These are phyloP conservation scores for Lasioglossum calceatum DNA, from an alignment of 2,888 invertebrate genomes.

Conservation along the genomic window DNA sequence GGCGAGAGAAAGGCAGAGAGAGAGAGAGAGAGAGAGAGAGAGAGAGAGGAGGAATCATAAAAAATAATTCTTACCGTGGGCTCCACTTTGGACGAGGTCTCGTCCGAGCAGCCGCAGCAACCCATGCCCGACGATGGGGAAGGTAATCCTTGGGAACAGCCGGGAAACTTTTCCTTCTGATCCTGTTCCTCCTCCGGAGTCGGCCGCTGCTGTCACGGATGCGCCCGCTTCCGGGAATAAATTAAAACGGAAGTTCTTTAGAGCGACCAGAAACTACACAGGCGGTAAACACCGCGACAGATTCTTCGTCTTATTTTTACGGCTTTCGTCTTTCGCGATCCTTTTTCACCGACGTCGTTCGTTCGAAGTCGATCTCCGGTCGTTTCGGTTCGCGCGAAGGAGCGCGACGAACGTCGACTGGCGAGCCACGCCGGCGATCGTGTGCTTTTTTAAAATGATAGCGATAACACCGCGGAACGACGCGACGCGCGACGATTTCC, in stretches of 20 bases:
- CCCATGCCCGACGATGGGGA: conserved; percentile 71
- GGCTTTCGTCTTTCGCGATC: background rate
- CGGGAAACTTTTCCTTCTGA: conserved; percentile 44
- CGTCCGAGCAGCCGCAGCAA: conserved; percentile 79
- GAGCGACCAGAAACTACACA: conserved; percentile 22
- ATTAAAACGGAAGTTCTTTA: conserved; percentile 51
- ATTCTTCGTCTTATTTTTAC: background rate
- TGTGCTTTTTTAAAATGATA: background rate
- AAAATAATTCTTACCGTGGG: conserved; percentile 74
- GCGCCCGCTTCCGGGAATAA: conserved; percentile 60
- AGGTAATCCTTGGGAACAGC: conserved; percentile 42
- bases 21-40: background rate
- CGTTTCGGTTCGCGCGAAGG: background rate
- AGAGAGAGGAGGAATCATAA: conserved; percentile 23
- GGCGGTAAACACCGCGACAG: conserved; percentile 15
- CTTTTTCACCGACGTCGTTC: background rate
- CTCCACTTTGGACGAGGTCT: conserved; percentile 77
- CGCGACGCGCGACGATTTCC: background rate
- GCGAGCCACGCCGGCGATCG: background rate
- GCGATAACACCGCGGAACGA: background rate
- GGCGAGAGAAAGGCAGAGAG: background rate
- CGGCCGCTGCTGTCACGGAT: conserved; percentile 46
- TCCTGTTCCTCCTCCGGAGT: conserved; percentile 42
- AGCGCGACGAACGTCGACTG: background rate
- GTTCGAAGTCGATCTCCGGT: conserved; percentile 5